Percentiles rank a stretch among this genome's conserved stretches.
These are phyloP conservation scores for Ornithoptera alexandrae DNA, from an alignment of 2,888 invertebrate genomes.

Conservation along the genomic window DNA sequence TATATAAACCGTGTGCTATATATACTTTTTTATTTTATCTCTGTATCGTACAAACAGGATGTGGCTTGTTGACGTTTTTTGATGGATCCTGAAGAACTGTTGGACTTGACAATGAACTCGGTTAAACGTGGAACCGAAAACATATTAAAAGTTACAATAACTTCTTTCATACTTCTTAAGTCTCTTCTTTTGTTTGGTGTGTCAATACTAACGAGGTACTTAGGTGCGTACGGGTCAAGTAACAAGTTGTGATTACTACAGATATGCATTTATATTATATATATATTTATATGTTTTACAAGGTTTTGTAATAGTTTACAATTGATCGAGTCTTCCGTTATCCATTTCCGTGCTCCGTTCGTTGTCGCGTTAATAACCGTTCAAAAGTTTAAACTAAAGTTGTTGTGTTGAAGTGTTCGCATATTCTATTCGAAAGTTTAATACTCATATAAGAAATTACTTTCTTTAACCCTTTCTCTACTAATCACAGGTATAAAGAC, in stretches of 20 bases:
- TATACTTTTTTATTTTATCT: slow-evolving; percentile 11
- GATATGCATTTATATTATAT: slow-evolving; percentile 21
- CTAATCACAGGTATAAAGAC: too few species aligned
- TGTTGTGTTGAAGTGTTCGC: slow-evolving; percentile 4
- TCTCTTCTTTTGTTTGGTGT: slow-evolving; percentile 9
- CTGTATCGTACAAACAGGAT: slow-evolving; percentile 19
- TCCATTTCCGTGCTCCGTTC: neutral
- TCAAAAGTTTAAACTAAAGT: slow-evolving; percentile 1
- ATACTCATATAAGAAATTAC: slow-evolving; percentile 14
- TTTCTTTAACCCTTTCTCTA: neutral
- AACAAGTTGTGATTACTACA: slow-evolving; percentile 23
- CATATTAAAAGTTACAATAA: neutral
- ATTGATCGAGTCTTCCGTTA: slow-evolving; percentile 23
- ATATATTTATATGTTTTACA: slow-evolving; percentile 22
- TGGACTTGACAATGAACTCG: neutral
- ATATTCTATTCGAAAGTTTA: slow-evolving; percentile 15
- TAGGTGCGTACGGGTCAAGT: slow-evolving; percentile 18
- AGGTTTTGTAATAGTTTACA: slow-evolving; percentile 21
- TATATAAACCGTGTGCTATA: slow-evolving; percentile 12
- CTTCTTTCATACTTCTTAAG: slow-evolving; percentile 12
- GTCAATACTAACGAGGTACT: slow-evolving; percentile 6
- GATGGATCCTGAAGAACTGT: neutral
- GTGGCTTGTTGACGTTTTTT: neutral
- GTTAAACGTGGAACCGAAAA: neutral
- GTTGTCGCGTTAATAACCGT: slow-evolving; percentile 4